Evolutionary conservation across 2,797 vertebrate genomes (phyloP).

Genomic region (Gymnothorax reevesii): DNA sequence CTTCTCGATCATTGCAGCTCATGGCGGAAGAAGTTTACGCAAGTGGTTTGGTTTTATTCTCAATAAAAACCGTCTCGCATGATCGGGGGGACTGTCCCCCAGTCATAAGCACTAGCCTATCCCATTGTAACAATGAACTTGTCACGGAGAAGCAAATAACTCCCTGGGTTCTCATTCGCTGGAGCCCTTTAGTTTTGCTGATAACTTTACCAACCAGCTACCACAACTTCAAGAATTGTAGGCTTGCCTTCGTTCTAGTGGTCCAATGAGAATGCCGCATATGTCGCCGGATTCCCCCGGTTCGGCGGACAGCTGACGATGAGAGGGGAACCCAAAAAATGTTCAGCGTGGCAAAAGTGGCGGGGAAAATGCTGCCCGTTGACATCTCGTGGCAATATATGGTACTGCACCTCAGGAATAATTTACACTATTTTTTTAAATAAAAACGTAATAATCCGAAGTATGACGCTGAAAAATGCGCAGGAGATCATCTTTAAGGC

Average conservation of each 20-base stretch:
- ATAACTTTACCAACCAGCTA: conserved; percentile 75
- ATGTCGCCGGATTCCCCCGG: conserved; percentile 52
- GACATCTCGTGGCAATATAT: neutral
- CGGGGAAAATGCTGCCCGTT: neutral
- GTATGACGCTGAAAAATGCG: too few relatives aligned
- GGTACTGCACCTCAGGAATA: neutral
- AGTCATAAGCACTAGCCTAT: neutral
- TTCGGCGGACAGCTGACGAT: conserved; percentile 63
- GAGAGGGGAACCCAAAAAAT: conserved; percentile 6
- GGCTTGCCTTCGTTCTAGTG: conserved; percentile 74
- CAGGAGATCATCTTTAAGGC: too few relatives aligned
- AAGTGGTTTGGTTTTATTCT: neutral
- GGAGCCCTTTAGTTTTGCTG: conserved; percentile 66
- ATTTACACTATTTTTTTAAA: too few relatives aligned
- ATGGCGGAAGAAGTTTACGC: neutral
- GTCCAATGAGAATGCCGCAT: conserved; percentile 72
- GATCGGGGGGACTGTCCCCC: neutral
- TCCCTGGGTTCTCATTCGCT: conserved; percentile 41
- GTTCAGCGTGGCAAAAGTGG: conserved; percentile 1
- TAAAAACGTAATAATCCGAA: too few relatives aligned
- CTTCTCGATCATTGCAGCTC: neutral
- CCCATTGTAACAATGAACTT: neutral
- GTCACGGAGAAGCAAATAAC: neutral
- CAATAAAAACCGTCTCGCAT: neutral
- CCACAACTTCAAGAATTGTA: conserved; percentile 78